Evolutionary conservation across 1,140 invertebrate genomes (phyloP), one percentile per base, ranked within the genome.

Genomic region (Megathymus violae): DNA sequence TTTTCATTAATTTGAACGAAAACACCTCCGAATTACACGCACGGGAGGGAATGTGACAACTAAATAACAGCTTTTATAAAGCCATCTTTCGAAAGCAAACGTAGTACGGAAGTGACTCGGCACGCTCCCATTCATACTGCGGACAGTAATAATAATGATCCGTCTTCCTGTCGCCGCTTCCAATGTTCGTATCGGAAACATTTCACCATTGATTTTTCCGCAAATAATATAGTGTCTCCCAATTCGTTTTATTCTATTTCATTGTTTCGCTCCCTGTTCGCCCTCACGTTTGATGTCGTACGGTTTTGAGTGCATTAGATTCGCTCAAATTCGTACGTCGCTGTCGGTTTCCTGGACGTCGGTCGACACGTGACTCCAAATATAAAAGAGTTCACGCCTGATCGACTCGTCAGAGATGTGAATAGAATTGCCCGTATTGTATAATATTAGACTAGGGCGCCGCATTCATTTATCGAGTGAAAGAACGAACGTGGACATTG

Each of bases 351-450:
- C 83, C 85, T 89, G 84, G 72, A 78, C 83, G 77, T 63, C 64
- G 77, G 71, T 67, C 75, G 85, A 74, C 85, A 90, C 86, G 88
- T 85, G 85, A 81, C 85, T 80, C 47, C 72, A 74, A 80, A 80
- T 80, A 90, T 84, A 88, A 89, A 90, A 83, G 82, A 82, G 78
- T 88, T 80, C 83, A 90, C 88, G 88, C 80, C 83, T 85, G 88
- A 90, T 87, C 79, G 64, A 74, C 65, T 74, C 51, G 13, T 66
- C 67, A 83, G 38, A 75, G 76, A 90, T 88, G 71, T 73, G 85
- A 88, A 90, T 87, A 67, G 83, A 84, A 90, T 90, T 90, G 80
- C 77, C 80, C 73, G 74, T 78, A 88, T 88, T 87, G 80, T 88
- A 73, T 78, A 74, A 81, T 77, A 78, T 76, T 56, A 72, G 64